phyloP scores from a whole-genome alignment of 2,888 invertebrate species.

The Stratiomys singularior region DNA sequence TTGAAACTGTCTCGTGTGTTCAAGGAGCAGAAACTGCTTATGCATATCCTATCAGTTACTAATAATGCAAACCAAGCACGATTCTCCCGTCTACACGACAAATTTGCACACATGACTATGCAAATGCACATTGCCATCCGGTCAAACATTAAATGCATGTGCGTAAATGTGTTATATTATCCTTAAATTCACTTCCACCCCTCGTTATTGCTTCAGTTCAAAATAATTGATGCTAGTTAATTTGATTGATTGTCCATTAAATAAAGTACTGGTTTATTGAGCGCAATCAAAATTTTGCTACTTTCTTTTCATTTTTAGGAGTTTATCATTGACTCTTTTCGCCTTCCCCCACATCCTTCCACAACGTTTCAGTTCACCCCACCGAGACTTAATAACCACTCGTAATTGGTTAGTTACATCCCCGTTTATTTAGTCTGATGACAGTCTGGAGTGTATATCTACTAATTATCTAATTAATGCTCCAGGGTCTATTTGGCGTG shows the following conservation, averaged over 20 bases:
- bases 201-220: background rate
- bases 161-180: background rate
- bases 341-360: no score
- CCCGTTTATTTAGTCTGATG: background rate
- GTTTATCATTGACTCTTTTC: no score
- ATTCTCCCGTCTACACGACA: constrained; percentile 37
- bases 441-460: constrained; percentile 24
- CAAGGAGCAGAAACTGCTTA: constrained; percentile 33
- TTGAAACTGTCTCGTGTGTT: background rate
- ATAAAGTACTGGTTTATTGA: no score
- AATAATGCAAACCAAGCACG: constrained; percentile 45
- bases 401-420: no score
- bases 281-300: no score
- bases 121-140: constrained; percentile 40
- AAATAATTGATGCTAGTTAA: background rate
- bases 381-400: no score
- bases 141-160: constrained; percentile 14
- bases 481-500: constrained; percentile 19
- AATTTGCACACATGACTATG: constrained; percentile 43
- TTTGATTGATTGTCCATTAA: no score
- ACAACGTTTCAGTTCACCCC: no score
- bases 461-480: constrained; percentile 43
- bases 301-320: no score
- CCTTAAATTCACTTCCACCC: background rate
- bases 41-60: constrained; percentile 45